Evolutionary conservation across 2,113 vertebrate genomes (phyloP), one percentile per base, ranked within the genome.

Genomic region (Porphyrio hochstetteri): DNA sequence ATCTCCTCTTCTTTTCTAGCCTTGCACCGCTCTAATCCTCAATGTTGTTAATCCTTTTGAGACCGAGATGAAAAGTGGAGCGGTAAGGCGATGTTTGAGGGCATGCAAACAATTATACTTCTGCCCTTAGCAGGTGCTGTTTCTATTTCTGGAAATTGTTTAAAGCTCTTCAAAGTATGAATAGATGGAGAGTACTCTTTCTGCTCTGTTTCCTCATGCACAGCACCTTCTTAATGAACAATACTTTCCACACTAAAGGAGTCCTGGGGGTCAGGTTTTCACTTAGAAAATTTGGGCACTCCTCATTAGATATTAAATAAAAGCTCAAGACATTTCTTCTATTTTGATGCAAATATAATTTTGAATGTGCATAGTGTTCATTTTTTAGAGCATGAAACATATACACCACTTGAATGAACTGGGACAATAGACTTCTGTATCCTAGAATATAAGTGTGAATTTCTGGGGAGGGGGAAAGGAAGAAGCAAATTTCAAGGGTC

Each of bases 131-230:
- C 83, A 96, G 82, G 68, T 91, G 65, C 48, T 90, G 56, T 92
- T 97, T 97, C 81, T 97, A 64, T 95, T 96, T 97, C 95, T 76
- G 86, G 92, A 97, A 95, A 97, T 16, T 70, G 29, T 96, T 97
- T 79, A 96, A 97, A 95, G 60, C 35, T 76, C 87, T 96, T 96
- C 79, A 52, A 88, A 84, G 61, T 91, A 76, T 88, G 82, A 97
- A 95, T 67, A 90, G 75, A 92, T 92, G 40, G 61, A 92, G 81
- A 93, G n/a, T 96, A 95, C 65, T 91, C 86, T 95, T 96, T 95
- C 88, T 90, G 83, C n/a, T 92, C 50, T 78, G 14, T 55, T 90
- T 93, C 86, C 67, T 76, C 57, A 63, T 70, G 63, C 11, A 38
- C 38, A 85, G 17, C 76, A 96, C 55, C 80, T 95, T 85, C 61